phyloP scores from a whole-genome alignment of 1,140 invertebrate genomes.

The Gerris buenoi region DNA sequence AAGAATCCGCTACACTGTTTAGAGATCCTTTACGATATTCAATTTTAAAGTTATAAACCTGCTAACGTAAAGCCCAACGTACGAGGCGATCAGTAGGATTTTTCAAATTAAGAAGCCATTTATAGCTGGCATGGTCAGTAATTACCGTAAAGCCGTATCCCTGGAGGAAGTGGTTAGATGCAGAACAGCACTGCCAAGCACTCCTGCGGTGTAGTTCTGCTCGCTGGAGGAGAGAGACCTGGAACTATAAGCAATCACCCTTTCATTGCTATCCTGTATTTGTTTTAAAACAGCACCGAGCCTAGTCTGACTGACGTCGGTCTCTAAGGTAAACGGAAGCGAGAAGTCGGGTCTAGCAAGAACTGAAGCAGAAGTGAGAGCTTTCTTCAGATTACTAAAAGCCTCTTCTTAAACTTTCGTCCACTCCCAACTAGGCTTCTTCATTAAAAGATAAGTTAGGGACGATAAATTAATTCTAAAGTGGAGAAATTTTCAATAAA shows the following conservation, averaged over 20 bases:
- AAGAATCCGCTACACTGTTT: constrained; percentile 27
- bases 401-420: too few relatives aligned
- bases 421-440: too few relatives aligned
- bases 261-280: too few relatives aligned
- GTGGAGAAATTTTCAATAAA: constrained; percentile 28
- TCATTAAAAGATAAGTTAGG: too few relatives aligned
- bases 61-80: constrained; percentile 21
- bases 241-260: constrained; percentile 27
- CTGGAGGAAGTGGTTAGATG: constrained; percentile 27
- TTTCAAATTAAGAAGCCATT: constrained; percentile 27
- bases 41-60: constrained; percentile 28
- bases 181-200: constrained; percentile 28
- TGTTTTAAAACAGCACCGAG: constrained; percentile 12
- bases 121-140: constrained; percentile 30
- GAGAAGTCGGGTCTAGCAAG: neutral
- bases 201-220: constrained; percentile 28
- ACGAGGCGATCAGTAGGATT: too few relatives aligned
- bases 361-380: constrained; percentile 16
- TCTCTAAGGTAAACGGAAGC: constrained; percentile 21
- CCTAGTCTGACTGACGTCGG: constrained; percentile 23
- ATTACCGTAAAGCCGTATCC: constrained; percentile 27
- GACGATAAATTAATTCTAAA: constrained; percentile 23
- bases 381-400: constrained; percentile 20
- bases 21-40: constrained; percentile 25
- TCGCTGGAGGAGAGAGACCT: constrained; percentile 24